phyloP scores from a whole-genome alignment of 2,888 invertebrate genomes.

The Cordilura impudica region DNA sequence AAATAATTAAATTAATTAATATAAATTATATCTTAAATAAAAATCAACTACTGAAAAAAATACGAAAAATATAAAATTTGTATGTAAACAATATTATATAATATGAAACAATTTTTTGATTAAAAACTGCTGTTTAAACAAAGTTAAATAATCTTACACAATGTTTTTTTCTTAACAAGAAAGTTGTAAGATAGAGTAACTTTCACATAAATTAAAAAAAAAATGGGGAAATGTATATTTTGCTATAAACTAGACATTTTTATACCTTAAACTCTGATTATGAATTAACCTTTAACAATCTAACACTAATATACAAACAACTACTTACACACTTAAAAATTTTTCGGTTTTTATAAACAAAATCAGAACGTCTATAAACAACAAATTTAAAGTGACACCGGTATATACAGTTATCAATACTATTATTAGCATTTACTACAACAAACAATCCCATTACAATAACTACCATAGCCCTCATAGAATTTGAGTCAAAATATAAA shows the following conservation, averaged over 20 bases:
- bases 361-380: slow-evolving; percentile 72
- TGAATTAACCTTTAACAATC: no score
- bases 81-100: background rate
- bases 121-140: background rate
- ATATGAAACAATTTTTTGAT: no score
- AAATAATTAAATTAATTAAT: slow-evolving; percentile 29
- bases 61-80: background rate
- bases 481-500: background rate
- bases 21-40: background rate
- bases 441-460: slow-evolving; percentile 33
- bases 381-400: slow-evolving; percentile 78
- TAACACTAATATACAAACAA: slow-evolving; percentile 8
- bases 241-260: no score
- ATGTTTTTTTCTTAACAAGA: no score
- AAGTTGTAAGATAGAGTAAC: no score
- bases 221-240: no score
- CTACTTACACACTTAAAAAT: background rate
- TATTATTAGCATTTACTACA: slow-evolving; percentile 75
- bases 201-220: no score
- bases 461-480: slow-evolving; percentile 2
- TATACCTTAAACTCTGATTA: no score
- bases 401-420: slow-evolving; percentile 78
- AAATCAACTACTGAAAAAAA: slow-evolving; percentile 30
- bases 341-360: slow-evolving; percentile 65
- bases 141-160: no score